Base-by-base conservation (phyloP, 2,888 invertebrate genomes). In the Halictus ligatus region DNA sequence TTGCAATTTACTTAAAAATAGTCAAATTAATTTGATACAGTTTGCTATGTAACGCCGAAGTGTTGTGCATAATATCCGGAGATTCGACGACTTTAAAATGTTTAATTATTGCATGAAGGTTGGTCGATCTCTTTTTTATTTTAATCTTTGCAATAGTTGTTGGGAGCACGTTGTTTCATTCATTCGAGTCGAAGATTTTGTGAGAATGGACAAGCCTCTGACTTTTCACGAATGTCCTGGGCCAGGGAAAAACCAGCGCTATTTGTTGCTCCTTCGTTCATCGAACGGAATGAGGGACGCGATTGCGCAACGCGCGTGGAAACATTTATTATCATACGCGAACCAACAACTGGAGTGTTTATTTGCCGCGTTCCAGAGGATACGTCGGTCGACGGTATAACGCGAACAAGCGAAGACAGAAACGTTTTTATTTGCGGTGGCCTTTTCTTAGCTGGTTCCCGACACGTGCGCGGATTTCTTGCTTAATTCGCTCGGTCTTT, bases 291-390 rank as follows among this genome's bases (percentile, higher is more conserved):
- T 50, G 81, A 81, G 79, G 13, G 13, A 69, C 67, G 35, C 2
- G n/a, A n/a, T 86, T 86, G 72, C 86, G 86, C 77, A 86, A 87
- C 69, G 60, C 21, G 35, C 67, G 25, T 18, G 71, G 80, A 77
- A 81, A 82, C 48, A 78, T 87, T 86, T 87, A 80, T 86, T 85
- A 75, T 75, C 69, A 71, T 72, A 67, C 48, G 43, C 58, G 60
- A 60, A 46, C 18, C 78, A 78, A 78, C 75, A 78, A 76, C n/a
- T 12, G 54, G 13, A 50, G 64, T 75, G 82, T 87, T 86, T 86
- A 77, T 81, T 79, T 81, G 78, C 76, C 81, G 60, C 73, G 50
- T 60, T 76, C 67, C 43, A 13, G 35, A 78, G 64, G 71, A 80
- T 80, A 80, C 79, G 67, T 69, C 2, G n/a, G 75, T 40, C 35